These are phyloP conservation scores for Odontothrips loti DNA, from an alignment of 2,888 invertebrate species.

Conservation along the genomic window DNA sequence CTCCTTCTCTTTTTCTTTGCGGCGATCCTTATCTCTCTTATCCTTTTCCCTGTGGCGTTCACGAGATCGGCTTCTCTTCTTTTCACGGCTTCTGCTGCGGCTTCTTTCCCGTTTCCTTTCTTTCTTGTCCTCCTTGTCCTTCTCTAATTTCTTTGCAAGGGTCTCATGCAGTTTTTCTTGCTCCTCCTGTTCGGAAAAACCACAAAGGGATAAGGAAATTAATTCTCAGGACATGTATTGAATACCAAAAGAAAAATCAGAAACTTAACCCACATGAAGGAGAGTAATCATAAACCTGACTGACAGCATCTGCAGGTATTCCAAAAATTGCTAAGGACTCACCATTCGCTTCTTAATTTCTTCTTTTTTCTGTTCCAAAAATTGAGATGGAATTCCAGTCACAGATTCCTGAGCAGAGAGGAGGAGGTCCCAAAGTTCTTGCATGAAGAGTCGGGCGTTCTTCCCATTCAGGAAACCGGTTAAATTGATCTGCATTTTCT, in stretches of 20 bases:
- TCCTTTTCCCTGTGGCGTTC: slow-evolving; percentile 43
- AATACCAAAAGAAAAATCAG: too few species aligned
- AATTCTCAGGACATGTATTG: too few species aligned
- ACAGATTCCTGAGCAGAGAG: slow-evolving; percentile 93
- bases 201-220: slow-evolving; percentile 34
- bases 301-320: slow-evolving; percentile 27
- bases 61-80: slow-evolving; percentile 48
- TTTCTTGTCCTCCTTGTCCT: slow-evolving; percentile 39
- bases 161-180: slow-evolving; percentile 63
- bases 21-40: slow-evolving; percentile 36
- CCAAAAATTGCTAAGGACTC: slow-evolving; percentile 41
- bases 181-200: slow-evolving; percentile 57
- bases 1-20: slow-evolving; percentile 43
- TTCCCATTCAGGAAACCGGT: slow-evolving; percentile 98
- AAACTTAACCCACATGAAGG: too few species aligned
- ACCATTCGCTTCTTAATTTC: slow-evolving; percentile 89
- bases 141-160: slow-evolving; percentile 42
- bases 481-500: slow-evolving; percentile 99
- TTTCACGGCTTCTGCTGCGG: slow-evolving; percentile 41
- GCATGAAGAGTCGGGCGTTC: slow-evolving; percentile 96
- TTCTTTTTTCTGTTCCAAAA: slow-evolving; percentile 94
- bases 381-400: slow-evolving; percentile 90
- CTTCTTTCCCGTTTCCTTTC: slow-evolving; percentile 41
- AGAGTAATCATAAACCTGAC: too few species aligned
- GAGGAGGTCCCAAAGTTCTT: slow-evolving; percentile 92